phyloP scores from a whole-genome alignment of 2,797 vertebrate genomes.

The Yasuhikotakia modesta region DNA sequence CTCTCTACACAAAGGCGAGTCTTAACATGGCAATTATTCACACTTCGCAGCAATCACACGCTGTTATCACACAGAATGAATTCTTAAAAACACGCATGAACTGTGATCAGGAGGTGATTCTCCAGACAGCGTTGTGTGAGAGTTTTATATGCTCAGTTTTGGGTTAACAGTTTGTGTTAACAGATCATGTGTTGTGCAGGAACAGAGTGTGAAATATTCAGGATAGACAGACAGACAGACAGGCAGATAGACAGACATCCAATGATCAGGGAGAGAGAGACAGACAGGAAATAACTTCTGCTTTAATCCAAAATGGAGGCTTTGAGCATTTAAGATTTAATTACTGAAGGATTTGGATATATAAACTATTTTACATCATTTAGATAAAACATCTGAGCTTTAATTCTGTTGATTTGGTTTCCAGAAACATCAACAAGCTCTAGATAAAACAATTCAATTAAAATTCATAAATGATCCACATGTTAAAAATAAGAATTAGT shows the following conservation, averaged over 20 bases:
- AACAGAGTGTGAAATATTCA: too few relatives aligned
- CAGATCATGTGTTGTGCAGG: slow-evolving; percentile 47
- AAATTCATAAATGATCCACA: slow-evolving; percentile 34
- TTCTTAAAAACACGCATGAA: slow-evolving; percentile 28
- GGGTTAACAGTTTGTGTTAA: slow-evolving; percentile 39
- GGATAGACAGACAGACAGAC: too few relatives aligned
- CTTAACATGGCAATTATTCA: slow-evolving; percentile 38
- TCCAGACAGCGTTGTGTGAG: slow-evolving; percentile 27
- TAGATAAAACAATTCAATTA: slow-evolving; percentile 49
- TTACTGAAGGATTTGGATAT: neutral
- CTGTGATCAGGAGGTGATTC: slow-evolving; percentile 24
- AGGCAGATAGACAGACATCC: too few relatives aligned
- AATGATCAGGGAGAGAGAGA: too few relatives aligned
- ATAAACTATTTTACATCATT: slow-evolving; percentile 13
- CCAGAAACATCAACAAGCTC: slow-evolving; percentile 32
- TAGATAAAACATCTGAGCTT: slow-evolving; percentile 22
- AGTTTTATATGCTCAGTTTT: slow-evolving; percentile 4
- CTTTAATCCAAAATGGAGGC: neutral
- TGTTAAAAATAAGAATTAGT: slow-evolving; percentile 37
- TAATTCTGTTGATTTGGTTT: slow-evolving; percentile 42
- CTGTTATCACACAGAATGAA: slow-evolving; percentile 30
- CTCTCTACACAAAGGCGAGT: neutral
- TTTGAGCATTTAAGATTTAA: slow-evolving; percentile 33
- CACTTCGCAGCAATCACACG: neutral
- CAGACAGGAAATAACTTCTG: neutral